Base-by-base conservation (phyloP, 2,888 invertebrate species). In the Eulithis prunata region DNA sequence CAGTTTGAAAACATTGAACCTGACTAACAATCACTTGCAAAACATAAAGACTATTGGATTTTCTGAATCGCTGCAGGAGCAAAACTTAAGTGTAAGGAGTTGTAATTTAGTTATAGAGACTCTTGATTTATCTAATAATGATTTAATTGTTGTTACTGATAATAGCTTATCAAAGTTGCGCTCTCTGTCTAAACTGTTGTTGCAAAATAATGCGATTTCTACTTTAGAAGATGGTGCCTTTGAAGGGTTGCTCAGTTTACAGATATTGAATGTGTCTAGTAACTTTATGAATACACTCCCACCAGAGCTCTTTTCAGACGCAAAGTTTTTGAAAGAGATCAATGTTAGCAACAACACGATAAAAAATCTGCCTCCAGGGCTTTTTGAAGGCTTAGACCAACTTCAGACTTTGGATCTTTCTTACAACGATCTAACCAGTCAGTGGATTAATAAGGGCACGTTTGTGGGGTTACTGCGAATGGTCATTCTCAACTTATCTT, bases 21-120 rank as follows among this genome's bases (percentile, higher is more conserved):
- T 97, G 72, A 96, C 96, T 69, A 93, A 94, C 80, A 97, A 97
- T 91, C 96, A 96, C 82, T 94, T 97, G 78, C 96, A 96, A 90
- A 96, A 97, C 82, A 94, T 96, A 71, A 94, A 94, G 68, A 95
- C 96, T 61, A 91, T 97, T 68, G 96, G 96, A 49, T 95, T 97
- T 83, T 95, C 95, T n/a, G 96, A 96, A 78, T 95, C 95, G 84
- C 91, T 94, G 64, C 94, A 94, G 72, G 91, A 92, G 71, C 90
- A 91, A 79, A 92, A 92, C 73, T 91, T 94, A 83, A 90, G 89
- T 75, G 94, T 95, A 69, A 95, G 94, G 86, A 94, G 95, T 78
- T 96, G 96, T 87, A 96, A 96, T 77, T 94, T 94, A 79, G 94
- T 94, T 57, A 88, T 96, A 79, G 95, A 96, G 87, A 88, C 93